phyloP scores from a whole-genome alignment of 2,888 invertebrate genomes.

The Strigamia maritima region DNA sequence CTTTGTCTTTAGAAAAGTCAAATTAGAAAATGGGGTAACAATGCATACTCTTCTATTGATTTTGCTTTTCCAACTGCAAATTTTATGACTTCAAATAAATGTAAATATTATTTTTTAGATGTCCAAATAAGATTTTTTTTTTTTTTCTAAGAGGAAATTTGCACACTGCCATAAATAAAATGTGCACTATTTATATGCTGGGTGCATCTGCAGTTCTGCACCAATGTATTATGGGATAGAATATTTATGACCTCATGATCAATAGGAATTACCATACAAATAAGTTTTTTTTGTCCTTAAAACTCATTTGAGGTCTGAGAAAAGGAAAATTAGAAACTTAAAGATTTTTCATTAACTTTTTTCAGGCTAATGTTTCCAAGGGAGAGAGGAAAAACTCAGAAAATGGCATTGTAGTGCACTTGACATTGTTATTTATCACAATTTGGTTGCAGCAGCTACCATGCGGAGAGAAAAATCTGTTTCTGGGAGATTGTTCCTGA shows the following conservation, averaged over 20 bases:
- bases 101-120: no score
- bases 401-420: background rate
- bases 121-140: background rate
- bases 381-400: no score
- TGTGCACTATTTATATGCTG: background rate
- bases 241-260: slow-evolving; percentile 1
- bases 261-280: background rate
- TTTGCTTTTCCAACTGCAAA: background rate
- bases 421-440: background rate
- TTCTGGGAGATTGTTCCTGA: background rate
- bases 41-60: background rate
- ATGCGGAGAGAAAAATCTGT: background rate
- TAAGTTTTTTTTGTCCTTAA: background rate
- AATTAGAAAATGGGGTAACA: background rate
- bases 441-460: background rate
- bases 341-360: background rate
- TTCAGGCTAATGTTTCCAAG: no score
- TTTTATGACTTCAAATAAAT: no score
- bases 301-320: background rate
- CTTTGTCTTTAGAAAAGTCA: background rate
- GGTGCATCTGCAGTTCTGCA: background rate
- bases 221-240: background rate
- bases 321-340: background rate
- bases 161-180: background rate
- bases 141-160: background rate